phyloP scores from a whole-genome alignment of 2,113 vertebrate genomes.

The Antigone vipio region DNA sequence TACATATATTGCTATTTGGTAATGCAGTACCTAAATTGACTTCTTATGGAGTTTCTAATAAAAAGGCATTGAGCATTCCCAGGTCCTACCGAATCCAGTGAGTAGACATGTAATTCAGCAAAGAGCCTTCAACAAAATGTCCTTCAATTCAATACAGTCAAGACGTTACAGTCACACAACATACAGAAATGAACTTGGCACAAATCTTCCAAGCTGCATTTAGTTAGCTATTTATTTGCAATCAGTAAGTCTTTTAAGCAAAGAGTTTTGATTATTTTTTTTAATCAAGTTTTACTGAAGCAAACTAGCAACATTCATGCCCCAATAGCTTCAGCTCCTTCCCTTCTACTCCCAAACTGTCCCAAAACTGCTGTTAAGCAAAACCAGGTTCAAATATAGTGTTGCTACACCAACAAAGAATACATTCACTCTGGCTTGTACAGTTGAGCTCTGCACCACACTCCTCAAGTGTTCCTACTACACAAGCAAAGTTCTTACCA shows the following conservation, averaged over 20 bases:
- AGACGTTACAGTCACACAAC: not conserved
- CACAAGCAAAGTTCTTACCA: not conserved
- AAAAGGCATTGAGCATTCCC: not conserved
- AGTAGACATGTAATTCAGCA: not conserved
- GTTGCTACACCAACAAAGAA: not conserved
- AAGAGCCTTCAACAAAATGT: not conserved
- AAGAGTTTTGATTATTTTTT: too few relatives aligned
- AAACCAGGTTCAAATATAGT: not conserved
- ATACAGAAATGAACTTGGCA: not conserved
- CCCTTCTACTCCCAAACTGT: not conserved
- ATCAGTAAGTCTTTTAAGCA: not conserved
- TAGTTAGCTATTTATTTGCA: not conserved
- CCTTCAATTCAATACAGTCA: not conserved
- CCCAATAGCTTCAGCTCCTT: not conserved
- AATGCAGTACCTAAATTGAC: not conserved
- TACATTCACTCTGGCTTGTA: not conserved
- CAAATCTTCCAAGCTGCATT: not conserved
- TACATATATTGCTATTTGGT: not conserved
- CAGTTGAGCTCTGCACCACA: not conserved
- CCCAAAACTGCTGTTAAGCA: not conserved
- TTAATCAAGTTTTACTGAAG: not conserved
- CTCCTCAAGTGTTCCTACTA: not conserved
- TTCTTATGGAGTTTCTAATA: not conserved
- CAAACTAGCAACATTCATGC: not conserved
- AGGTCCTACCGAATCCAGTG: not conserved